A percentile compares a stretch with the other conserved stretches of the same genome.
Conservation (phyloP, 2,797 vertebrate species). For the Pyrocephalus nanus region DNA sequence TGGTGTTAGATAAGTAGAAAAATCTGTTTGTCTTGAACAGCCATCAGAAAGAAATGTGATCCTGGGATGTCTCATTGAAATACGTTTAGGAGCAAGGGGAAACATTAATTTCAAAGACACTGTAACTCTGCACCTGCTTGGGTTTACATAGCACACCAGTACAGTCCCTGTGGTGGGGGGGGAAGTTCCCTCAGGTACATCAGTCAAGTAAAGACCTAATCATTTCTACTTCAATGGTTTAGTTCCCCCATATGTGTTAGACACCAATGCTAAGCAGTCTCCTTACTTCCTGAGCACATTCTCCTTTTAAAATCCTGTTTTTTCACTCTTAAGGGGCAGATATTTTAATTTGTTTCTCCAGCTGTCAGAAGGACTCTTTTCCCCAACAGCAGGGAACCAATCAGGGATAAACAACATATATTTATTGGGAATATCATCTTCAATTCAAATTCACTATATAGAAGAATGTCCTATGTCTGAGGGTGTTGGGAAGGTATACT, state of each 20-base stretch:
- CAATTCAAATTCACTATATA: background rate
- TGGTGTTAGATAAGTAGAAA: background rate
- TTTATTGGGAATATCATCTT: background rate
- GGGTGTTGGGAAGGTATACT: background rate
- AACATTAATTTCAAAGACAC: background rate
- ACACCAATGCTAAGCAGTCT: background rate
- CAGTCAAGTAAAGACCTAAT: background rate
- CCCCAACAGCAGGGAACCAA: background rate
- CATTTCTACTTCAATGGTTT: background rate
- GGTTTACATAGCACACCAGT: background rate
- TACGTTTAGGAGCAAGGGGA: background rate
- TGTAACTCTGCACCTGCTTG: background rate
- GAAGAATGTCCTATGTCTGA: background rate
- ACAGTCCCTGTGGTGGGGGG: background rate
- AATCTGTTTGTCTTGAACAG: background rate
- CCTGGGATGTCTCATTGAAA: background rate
- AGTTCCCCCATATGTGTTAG: background rate
- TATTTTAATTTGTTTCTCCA: background rate
- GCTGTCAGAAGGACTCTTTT: background rate
- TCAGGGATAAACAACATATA: background rate
- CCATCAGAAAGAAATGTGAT: background rate
- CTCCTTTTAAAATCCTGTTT: background rate
- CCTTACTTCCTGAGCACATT: background rate
- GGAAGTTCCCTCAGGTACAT: background rate
- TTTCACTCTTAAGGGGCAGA: background rate